Percentiles rank a stretch among this genome's conserved stretches.
Conservation (phyloP, 2,888 invertebrate species). For the Cordilura impudica region DNA sequence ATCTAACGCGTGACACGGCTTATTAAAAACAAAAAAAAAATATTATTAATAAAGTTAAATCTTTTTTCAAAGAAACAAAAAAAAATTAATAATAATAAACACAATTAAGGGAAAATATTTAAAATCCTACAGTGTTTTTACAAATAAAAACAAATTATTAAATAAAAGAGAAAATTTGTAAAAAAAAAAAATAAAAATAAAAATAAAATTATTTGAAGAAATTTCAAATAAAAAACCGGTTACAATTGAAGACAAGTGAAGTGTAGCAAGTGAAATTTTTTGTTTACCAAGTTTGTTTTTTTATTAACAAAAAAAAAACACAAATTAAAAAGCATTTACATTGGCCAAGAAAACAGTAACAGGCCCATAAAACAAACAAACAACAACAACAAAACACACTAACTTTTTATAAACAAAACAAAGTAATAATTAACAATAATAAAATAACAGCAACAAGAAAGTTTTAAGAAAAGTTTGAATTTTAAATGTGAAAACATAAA, state of each 20-base stretch:
- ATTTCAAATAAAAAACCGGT: constrained; percentile 53
- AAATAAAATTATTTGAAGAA: constrained; percentile 17
- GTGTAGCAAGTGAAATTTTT: constrained; percentile 60
- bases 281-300: constrained; percentile 47
- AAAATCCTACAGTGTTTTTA: background rate
- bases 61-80: constrained; percentile 8
- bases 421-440: background rate
- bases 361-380: constrained; percentile 36
- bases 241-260: constrained; percentile 56
- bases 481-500: background rate
- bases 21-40: constrained; percentile 34
- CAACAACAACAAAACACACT: constrained; percentile 56
- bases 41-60: too few species aligned
- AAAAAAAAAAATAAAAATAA: background rate
- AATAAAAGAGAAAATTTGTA: background rate
- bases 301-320: constrained; percentile 33
- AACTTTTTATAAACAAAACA: constrained; percentile 33
- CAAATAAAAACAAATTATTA: background rate
- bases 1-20: constrained; percentile 71
- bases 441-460: background rate
- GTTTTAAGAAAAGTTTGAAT: background rate
- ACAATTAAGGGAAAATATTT: background rate
- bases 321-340: constrained; percentile 57
- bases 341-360: constrained; percentile 59
- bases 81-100: constrained; percentile 25